A percentile compares a stretch with the other conserved stretches of the same genome.
phyloP scores from a whole-genome alignment of 1,140 invertebrate genomes.

The Telenomus remus region DNA sequence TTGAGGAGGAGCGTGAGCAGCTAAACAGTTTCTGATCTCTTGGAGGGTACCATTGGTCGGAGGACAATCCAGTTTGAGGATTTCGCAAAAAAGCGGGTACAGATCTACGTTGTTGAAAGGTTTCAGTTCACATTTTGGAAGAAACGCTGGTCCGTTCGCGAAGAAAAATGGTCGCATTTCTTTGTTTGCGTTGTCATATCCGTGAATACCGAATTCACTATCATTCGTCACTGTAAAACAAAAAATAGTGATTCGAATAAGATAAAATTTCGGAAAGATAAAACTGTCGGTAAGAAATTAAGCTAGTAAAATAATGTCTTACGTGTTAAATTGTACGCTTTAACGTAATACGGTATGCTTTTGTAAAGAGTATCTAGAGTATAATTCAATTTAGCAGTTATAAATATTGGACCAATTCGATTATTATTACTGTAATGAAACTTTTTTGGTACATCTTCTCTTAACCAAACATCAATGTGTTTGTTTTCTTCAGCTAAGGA shows the following conservation, averaged over 20 bases:
- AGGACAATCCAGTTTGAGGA: conserved; percentile 76
- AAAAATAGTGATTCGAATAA: conserved; percentile 62
- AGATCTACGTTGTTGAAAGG: conserved; percentile 81
- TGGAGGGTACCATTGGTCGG: conserved; percentile 74
- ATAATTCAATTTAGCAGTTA: conserved; percentile 78
- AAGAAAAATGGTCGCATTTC: conserved; percentile 84
- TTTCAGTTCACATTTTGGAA: conserved; percentile 72
- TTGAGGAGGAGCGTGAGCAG: conserved; percentile 28
- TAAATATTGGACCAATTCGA: conserved; percentile 77
- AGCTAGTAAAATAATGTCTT: not conserved
- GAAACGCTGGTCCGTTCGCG: conserved; percentile 81
- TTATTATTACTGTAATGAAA: conserved; percentile 79
- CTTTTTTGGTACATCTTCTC: conserved; percentile 76
- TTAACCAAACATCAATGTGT: conserved; percentile 78
- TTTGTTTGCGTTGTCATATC: conserved; percentile 78
- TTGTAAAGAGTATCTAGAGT: conserved; percentile 77
- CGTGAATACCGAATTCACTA: conserved; percentile 80
- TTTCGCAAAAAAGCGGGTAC: conserved; percentile 80
- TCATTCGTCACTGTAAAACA: conserved; percentile 64
- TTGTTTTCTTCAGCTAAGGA: conserved; percentile 66
- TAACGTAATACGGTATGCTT: conserved; percentile 69
- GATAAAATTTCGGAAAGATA: conserved; percentile 37
- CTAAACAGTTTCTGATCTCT: conserved; percentile 63
- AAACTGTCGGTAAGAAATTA: not conserved
- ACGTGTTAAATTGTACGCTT: conserved; percentile 69